These are phyloP conservation scores for Carassius carassius DNA, from an alignment of 2,113 vertebrate species.

Conservation along the genomic window DNA sequence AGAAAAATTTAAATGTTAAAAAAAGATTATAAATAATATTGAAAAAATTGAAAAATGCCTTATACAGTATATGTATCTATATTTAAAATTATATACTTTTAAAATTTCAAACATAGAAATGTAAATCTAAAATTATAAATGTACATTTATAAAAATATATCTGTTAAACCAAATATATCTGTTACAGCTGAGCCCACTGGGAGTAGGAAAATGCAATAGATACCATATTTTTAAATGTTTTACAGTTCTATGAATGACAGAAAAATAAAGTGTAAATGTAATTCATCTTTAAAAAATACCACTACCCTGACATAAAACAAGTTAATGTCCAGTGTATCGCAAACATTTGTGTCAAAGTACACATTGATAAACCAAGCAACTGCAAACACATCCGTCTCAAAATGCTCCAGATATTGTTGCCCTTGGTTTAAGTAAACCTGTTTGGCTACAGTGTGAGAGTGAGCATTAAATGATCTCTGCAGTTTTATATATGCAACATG, in stretches of 20 bases:
- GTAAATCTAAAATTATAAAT: background rate
- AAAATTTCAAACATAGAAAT: background rate
- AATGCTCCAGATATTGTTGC: constrained; percentile 37
- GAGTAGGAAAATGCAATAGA: background rate
- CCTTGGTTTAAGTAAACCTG: constrained; percentile 30
- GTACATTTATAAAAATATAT: background rate
- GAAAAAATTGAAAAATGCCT: too few species aligned
- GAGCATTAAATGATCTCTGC: constrained; percentile 27
- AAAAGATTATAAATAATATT: too few species aligned
- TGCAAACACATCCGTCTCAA: background rate
- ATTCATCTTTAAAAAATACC: background rate
- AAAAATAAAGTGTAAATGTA: background rate
- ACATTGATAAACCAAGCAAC: background rate
- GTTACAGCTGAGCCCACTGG: background rate
- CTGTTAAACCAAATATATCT: background rate
- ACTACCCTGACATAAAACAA: background rate
- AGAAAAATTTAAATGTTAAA: too few species aligned
- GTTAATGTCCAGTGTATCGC: background rate
- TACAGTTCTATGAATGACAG: background rate
- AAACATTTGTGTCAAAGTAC: background rate
- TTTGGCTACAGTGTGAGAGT: constrained; percentile 22
- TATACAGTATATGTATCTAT: too few species aligned
- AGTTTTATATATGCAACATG: constrained; percentile 22
- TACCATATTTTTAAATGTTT: background rate
- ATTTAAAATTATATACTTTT: too few species aligned